Evolutionary conservation across 2,888 invertebrate genomes (phyloP).

Genomic region (Cosmopolites sordidus): DNA sequence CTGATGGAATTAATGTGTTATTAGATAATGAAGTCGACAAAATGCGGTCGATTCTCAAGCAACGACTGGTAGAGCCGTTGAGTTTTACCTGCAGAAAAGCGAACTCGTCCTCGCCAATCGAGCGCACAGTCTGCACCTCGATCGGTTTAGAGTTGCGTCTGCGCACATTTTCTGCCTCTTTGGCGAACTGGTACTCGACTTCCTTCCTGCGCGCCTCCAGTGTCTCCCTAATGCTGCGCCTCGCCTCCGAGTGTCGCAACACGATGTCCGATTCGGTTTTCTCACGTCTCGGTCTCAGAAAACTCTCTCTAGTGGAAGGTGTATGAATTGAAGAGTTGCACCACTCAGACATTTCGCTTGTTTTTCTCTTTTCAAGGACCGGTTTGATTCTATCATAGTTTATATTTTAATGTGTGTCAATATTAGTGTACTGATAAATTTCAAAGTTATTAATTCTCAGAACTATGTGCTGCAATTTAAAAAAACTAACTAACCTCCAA

Average conservation of each 20-base stretch:
- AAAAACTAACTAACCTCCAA: too few species aligned
- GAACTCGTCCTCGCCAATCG: constrained; percentile 40
- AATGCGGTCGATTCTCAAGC: neutral
- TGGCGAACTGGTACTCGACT: constrained; percentile 48
- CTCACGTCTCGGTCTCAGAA: constrained; percentile 71
- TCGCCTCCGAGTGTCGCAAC: constrained; percentile 59
- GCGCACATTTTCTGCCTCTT: constrained; percentile 47
- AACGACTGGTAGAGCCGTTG: neutral
- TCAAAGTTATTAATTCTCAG: too few species aligned
- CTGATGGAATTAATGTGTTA: too few species aligned
- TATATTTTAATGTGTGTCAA: too few species aligned
- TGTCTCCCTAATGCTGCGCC: constrained; percentile 51
- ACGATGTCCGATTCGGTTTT: constrained; percentile 87
- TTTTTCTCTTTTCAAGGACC: too few species aligned
- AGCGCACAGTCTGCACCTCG: constrained; percentile 39
- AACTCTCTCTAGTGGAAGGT: constrained; percentile 30
- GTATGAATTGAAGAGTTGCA: too few species aligned
- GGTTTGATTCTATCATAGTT: too few species aligned
- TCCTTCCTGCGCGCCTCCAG: constrained; percentile 50
- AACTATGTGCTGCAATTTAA: too few species aligned
- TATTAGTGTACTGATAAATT: too few species aligned
- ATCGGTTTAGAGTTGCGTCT: constrained; percentile 50
- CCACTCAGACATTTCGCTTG: too few species aligned
- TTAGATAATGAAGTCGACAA: neutral
- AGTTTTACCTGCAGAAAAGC: constrained; percentile 47